Evolutionary conservation across 2,888 invertebrate species (phyloP).

Genomic region (Lepidonotus clava): DNA sequence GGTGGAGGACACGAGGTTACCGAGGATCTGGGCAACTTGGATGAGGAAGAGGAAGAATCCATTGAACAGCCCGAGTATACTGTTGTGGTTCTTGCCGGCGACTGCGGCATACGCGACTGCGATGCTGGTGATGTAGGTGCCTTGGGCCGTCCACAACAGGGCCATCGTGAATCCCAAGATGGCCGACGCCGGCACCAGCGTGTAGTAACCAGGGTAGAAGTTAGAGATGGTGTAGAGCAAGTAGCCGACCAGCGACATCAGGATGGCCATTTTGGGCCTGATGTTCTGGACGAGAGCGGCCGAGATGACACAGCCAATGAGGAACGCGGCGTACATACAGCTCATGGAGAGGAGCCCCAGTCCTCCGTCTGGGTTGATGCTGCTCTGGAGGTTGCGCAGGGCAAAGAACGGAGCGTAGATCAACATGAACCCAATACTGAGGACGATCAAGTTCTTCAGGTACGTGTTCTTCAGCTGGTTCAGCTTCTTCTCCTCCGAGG

Average conservation of each 20-base stretch:
- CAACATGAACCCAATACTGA: constrained; percentile 71
- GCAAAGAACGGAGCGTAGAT: constrained; percentile 73
- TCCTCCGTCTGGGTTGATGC: constrained; percentile 74
- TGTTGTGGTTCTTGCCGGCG: constrained; percentile 68
- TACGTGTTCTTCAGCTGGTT: constrained; percentile 65
- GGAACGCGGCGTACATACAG: constrained; percentile 70
- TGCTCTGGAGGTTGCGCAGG: constrained; percentile 76
- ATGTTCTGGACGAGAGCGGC: constrained; percentile 72
- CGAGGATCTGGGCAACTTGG: constrained; percentile 71
- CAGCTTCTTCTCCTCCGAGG: constrained; percentile 31
- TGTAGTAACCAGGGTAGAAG: constrained; percentile 71
- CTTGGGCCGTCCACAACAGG: constrained; percentile 74
- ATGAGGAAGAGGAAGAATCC: constrained; percentile 75
- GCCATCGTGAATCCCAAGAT: constrained; percentile 73
- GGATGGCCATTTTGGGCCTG: constrained; percentile 69
- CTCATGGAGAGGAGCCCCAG: constrained; percentile 74
- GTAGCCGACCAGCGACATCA: constrained; percentile 68
- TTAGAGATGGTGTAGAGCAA: constrained; percentile 73
- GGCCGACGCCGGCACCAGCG: constrained; percentile 72
- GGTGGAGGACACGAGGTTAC: constrained; percentile 75
- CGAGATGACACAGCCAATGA: constrained; percentile 74
- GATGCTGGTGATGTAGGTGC: constrained; percentile 76
- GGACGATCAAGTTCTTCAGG: constrained; percentile 71
- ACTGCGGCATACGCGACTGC: constrained; percentile 70
- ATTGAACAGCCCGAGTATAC: constrained; percentile 73